phyloP scores from a whole-genome alignment of 2,113 vertebrate genomes.

The Corydoras maculifer region DNA sequence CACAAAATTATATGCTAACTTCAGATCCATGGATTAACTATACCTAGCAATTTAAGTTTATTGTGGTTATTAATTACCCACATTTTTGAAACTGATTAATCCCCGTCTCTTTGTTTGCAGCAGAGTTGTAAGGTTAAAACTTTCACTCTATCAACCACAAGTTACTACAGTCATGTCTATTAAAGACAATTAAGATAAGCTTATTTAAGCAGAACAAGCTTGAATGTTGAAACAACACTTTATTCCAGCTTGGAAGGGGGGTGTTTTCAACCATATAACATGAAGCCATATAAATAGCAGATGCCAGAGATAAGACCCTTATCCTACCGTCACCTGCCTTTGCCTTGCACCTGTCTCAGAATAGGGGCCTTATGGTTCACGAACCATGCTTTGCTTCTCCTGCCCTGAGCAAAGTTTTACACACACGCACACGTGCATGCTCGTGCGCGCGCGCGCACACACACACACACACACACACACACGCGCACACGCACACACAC shows the following conservation, averaged over 20 bases:
- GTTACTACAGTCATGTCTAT: not conserved
- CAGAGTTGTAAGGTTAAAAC: not conserved
- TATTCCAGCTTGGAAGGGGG: not conserved
- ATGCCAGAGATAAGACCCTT: slow-evolving; percentile 19
- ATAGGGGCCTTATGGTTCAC: slow-evolving; percentile 9
- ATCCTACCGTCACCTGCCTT: slow-evolving; percentile 26
- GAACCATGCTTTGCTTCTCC: slow-evolving; percentile 16
- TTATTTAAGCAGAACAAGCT: not conserved
- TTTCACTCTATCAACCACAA: not conserved
- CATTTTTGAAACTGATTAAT: not conserved
- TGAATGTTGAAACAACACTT: slow-evolving; percentile 4
- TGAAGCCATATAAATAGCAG: not conserved
- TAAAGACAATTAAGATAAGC: slow-evolving; percentile 17
- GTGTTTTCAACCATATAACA: slow-evolving; percentile 2
- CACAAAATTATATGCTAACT: too few species aligned
- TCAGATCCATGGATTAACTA: too few species aligned
- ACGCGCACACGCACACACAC: not conserved
- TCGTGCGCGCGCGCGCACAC: too few species aligned
- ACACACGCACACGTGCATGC: not conserved
- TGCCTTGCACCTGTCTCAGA: slow-evolving; percentile 23
- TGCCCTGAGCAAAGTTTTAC: not conserved
- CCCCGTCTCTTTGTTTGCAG: not conserved
- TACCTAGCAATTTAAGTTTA: too few species aligned
- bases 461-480: slow-evolving; percentile 3
- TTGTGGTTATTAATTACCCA: too few species aligned